Percentiles rank a stretch among this genome's conserved stretches.
phyloP scores from a whole-genome alignment of 2,797 vertebrate genomes.

The Falco columbarius region DNA sequence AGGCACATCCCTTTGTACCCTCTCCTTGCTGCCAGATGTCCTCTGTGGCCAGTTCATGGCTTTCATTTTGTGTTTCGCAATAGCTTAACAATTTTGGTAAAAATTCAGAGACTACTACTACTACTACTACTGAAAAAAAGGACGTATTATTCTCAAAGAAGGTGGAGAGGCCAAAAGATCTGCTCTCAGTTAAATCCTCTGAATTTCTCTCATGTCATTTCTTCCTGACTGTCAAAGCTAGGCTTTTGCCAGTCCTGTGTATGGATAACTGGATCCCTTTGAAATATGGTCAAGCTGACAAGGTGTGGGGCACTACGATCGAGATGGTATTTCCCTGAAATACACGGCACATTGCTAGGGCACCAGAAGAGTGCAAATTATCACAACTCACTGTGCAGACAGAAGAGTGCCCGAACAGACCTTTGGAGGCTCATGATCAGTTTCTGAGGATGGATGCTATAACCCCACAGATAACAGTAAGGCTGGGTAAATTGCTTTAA shows the following conservation, averaged over 20 bases:
- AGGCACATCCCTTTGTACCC: not conserved
- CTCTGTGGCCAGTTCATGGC: not conserved
- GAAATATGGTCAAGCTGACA: not conserved
- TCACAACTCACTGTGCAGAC: not conserved
- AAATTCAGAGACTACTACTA: not conserved
- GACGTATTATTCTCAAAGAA: not conserved
- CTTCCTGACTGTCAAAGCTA: not conserved
- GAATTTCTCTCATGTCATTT: not conserved
- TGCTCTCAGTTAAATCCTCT: not conserved
- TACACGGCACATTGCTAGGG: not conserved
- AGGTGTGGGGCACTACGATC: fast-evolving
- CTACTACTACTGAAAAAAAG: not conserved
- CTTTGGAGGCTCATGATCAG: not conserved
- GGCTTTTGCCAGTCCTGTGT: not conserved
- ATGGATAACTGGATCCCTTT: not conserved
- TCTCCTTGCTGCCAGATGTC: conserved; percentile 47
- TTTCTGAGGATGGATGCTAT: not conserved
- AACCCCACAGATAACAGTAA: not conserved
- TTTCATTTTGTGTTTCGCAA: not conserved
- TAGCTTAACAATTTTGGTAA: not conserved
- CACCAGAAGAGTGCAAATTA: not conserved
- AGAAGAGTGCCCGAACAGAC: not conserved
- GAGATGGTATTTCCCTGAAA: not conserved
- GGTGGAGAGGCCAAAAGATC: not conserved
- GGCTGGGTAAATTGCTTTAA: not conserved